These are phyloP conservation scores for Columba guinea DNA, from an alignment of 2,797 vertebrate genomes.

Conservation along the genomic window DNA sequence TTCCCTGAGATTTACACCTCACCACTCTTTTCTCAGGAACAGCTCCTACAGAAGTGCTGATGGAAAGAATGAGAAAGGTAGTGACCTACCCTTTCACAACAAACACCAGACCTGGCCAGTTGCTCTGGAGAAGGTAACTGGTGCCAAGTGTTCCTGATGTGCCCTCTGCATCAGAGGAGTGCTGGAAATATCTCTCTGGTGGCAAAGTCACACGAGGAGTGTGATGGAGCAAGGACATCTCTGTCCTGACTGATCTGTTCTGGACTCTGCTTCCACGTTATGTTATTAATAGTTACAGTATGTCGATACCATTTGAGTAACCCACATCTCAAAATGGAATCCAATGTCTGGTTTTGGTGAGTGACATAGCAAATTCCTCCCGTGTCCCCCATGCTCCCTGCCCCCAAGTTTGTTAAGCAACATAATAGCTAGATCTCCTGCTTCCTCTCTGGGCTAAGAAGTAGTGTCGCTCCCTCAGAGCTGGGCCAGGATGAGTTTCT, in stretches of 20 bases:
- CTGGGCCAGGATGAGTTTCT: fast-evolving
- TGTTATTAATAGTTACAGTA: not conserved
- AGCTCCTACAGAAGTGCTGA: not conserved
- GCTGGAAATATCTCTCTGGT: not conserved
- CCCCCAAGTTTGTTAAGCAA: not conserved
- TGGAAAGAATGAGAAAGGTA: not conserved
- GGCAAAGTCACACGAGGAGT: not conserved
- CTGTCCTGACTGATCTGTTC: not conserved
- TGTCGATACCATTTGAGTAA: not conserved
- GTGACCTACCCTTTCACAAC: not conserved
- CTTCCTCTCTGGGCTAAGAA: not conserved
- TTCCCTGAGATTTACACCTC: not conserved
- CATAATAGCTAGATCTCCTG: not conserved
- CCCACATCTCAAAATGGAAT: not conserved
- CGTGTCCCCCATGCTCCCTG: too few species aligned
- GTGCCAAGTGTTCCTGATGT: not conserved
- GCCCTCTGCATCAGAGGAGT: not conserved
- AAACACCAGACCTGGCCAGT: not conserved
- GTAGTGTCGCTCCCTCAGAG: not conserved
- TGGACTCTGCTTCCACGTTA: not conserved
- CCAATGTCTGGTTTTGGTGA: not conserved
- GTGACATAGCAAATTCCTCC: not conserved
- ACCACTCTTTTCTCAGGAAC: not conserved
- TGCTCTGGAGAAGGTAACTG: not conserved
- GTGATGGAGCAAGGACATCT: not conserved